Base-by-base conservation (phyloP, 2,888 invertebrate genomes). In the Branchipolynoe longqiensis region DNA sequence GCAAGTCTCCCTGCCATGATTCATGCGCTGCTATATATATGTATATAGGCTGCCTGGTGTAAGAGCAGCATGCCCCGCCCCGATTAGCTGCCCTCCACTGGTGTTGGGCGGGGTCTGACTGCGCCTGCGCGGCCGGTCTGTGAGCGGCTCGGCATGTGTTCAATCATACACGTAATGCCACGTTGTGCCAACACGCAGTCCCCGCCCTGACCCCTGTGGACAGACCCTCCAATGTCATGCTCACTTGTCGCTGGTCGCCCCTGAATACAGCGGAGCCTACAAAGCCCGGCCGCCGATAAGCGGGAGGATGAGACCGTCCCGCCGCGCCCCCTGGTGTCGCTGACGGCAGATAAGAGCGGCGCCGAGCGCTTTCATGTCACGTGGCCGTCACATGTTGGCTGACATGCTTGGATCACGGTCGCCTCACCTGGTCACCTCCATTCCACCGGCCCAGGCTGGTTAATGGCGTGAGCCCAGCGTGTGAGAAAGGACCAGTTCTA, bases 321-420 rank as follows among this genome's bases (percentile, higher is more conserved):
- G 12, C 62, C 31, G 62, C 33, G 33, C 36, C 22, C 22, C 1
- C 0, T 12, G 14, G 25, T 38, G 0, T 22, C 36, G 36, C 69
- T 69, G 22, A 38, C 69, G 69, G 69, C 69, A 69, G 69, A 69
- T 69, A 69, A 69, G 69, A 4, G 4, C 22, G 58, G 58, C 14
- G 4, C 22, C 58, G 12, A 38, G 36, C 6, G 36, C 69, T 36
- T 36, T 69, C 36, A 69, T 33, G 36, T 38, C 69, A 69, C 69
- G 38, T 69, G 69, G 69, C 12, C 36, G 69, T 69, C 69, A 69
- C 28, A 25, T 62, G 62, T 3, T 62, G 62, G 22, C 62, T 69
- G 36, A 69, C 33, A 33, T 69, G 36, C 38, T 33, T 69, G 69
- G 69, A 69, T 69, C 69, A 33, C 36, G 38, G 69, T 69, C 36